Evolutionary conservation across 2,797 vertebrate species (phyloP), one percentile per base, ranked within the genome.

Genomic region (Argyrosomus regius): DNA sequence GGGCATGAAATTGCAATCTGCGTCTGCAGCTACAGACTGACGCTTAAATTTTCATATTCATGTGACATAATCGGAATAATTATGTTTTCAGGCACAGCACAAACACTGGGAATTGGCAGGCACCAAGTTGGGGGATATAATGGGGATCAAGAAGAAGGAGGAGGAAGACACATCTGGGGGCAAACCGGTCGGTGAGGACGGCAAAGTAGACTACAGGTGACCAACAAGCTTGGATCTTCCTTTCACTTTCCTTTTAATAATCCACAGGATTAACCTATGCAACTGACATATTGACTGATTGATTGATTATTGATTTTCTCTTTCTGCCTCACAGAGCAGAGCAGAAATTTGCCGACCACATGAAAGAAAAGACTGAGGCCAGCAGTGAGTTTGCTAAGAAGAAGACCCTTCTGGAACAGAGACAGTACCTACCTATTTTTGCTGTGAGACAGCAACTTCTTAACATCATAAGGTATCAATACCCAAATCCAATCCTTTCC

Each of bases 21-120:
- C 46, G 39, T 17, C 3, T 46, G 28, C 3, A 14, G 6, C 28
- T 17, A 13, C 9, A 62, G 9, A 26, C 24, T 46, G 28, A 17
- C 49, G 22, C 13, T 69, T 49, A 35, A 56, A 46, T 67, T 3
- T 61, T 65, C 3, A 64, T 46, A 56, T 49, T 58, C 18, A 26
- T 2, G 1, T 48, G 7, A 54, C 50, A 2, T 65, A 9, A 71
- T 17, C 57, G 12, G 2, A 65, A 66, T 75, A 28, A 78, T 72
- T 26, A 1, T 74, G 14, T 82, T 84, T 85, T 78, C 82, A 99
- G 98, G 98, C 98, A 85, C 98, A 99, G 56, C 98, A 99, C 91
- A 99, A 99, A 91, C 98, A 99, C 87, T 99, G 98, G 98, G 98
- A 99, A 89, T 85, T 99, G 90, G 98, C 98, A 53, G 98, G 98